Evolutionary conservation across 1,140 invertebrate genomes (phyloP), one percentile per base, ranked within the genome.

Genomic region (Sycophila sp.): DNA sequence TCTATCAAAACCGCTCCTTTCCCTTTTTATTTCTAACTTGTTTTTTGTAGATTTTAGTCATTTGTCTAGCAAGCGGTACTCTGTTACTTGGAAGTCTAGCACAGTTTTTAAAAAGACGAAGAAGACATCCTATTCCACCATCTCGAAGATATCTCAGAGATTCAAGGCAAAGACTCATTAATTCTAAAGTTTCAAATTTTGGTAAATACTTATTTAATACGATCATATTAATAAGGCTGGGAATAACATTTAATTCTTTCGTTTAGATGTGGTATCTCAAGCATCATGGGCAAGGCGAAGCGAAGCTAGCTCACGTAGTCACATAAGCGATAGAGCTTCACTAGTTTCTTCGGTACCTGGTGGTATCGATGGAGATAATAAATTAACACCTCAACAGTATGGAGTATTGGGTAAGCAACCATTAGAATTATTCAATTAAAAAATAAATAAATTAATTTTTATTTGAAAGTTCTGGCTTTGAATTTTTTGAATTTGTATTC

Each of bases 331-430:
- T 73, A 74, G 81, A 66, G 82, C 76, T 55, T 85, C 84, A 11
- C 71, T 85, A 19, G 83, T 85, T 75, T 85, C 85, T 5, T 85
- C 85, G n/a, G 77, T 83, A 45, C 83, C 81, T 30, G 84, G 81
- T 64, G 83, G 79, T 69, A 69, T 77, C 10, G 81, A 86, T 71
- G 81, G 81, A 55, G 83, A 85, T 69, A 73, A 78, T 32, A 81
- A 63, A 69, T 77, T 86, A 36, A 85, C 84, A n/a, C 84, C 85
- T n/a, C 85, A 86, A 69, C 85, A 86, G 55, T 86, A 85, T 53
- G 85, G 85, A n/a, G 83, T 86, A 15, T 75, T 86, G 15, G 85
- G 85, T 86, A 75, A 86, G 85, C 79, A n/a, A n/a, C n/a, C 42
- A 1, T 53, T 55, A 51, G 67, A 22, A 53, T 53, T 26, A 47